Base-by-base conservation (phyloP, 2,888 invertebrate genomes). In the Leucoma salicis region DNA sequence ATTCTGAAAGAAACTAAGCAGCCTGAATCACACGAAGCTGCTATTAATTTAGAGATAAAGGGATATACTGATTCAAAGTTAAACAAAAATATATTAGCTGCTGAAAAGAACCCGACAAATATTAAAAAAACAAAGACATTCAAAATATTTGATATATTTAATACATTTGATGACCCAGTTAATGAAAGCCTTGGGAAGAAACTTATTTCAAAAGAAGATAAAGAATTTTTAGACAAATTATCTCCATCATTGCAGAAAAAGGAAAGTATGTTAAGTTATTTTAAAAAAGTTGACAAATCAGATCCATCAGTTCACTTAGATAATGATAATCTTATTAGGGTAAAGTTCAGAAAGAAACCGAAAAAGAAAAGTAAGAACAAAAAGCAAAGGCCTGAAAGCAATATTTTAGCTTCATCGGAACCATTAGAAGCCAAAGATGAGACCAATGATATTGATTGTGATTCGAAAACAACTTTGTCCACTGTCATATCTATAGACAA, bases 251-350 rank as follows among this genome's bases (percentile, higher is more conserved):
- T 91, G 1, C 91, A 84, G 61, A 92, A 92, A 57, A 89, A 90
- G 18, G 92, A 92, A 66, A 92, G 91, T 57, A 82, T 93, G 72
- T 71, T 92, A 13, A 90, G 90, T 45, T 93, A 93, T 66, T 92
- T 92, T 64, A 81, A 87, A 47, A 92, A 91, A 73, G 53, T 90
- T 37, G 75, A 82, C 36, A 90, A 82, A 57, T 14, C 56, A 21
- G 71, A 71, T 12, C 31, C 24, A 24, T 29, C 53, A 35, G 59
- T 57, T 38, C 60, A 64, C 48, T 47, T 50, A 49, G 70, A 75
- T 45, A 67, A 62, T 53, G 62, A 70, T 42, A 61, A 63, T 43
- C 35, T 57, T 29, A 80, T 84, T 31, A 87, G 84, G 69, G 80
- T 83, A 0, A 84, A 88, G 62, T 57, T 86, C 12, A 62, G 67